phyloP scores from a whole-genome alignment of 2,113 vertebrate species.

The Monarcha castaneiventris region DNA sequence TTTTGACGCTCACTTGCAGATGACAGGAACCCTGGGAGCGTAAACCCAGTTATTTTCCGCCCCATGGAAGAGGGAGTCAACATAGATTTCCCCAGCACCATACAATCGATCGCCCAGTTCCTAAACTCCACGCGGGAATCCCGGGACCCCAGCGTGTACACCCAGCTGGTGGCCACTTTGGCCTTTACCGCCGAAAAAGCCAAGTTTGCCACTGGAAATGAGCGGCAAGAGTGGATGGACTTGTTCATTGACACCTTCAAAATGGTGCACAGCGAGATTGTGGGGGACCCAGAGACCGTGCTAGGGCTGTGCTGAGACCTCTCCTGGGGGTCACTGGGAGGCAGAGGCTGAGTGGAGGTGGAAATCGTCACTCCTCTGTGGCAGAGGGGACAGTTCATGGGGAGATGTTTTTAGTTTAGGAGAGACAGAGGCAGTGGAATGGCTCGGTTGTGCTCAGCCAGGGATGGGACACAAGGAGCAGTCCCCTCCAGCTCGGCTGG shows the following conservation, averaged over 20 bases:
- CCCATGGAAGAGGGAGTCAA: slow-evolving; percentile 86
- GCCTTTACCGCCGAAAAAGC: slow-evolving; percentile 96
- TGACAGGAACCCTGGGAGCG: slow-evolving; percentile 78
- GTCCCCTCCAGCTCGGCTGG: not conserved
- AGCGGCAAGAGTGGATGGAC: slow-evolving; percentile 92
- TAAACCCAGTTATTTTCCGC: slow-evolving; percentile 83
- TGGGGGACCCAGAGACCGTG: slow-evolving; percentile 85
- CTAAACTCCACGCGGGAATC: slow-evolving; percentile 85
- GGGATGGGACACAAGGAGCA: no score
- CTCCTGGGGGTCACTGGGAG: not conserved
- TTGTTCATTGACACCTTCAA: slow-evolving; percentile 97
- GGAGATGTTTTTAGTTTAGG: not conserved
- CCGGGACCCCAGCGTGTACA: slow-evolving; percentile 79
- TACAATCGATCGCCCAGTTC: slow-evolving; percentile 84
- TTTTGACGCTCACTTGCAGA: slow-evolving; percentile 97
- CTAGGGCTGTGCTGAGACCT: slow-evolving; percentile 82
- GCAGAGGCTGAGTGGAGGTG: not conserved
- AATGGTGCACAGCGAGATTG: slow-evolving; percentile 91
- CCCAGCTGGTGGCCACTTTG: slow-evolving; percentile 91
- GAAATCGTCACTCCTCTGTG: not conserved
- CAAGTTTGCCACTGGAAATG: slow-evolving; percentile 88
- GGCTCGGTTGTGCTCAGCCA: not conserved
- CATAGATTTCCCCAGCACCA: slow-evolving; percentile 85
- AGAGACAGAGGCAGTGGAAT: not conserved
- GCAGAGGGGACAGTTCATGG: not conserved